phyloP scores from a whole-genome alignment of 1,140 invertebrate species.

The Drosophila lowei region DNA sequence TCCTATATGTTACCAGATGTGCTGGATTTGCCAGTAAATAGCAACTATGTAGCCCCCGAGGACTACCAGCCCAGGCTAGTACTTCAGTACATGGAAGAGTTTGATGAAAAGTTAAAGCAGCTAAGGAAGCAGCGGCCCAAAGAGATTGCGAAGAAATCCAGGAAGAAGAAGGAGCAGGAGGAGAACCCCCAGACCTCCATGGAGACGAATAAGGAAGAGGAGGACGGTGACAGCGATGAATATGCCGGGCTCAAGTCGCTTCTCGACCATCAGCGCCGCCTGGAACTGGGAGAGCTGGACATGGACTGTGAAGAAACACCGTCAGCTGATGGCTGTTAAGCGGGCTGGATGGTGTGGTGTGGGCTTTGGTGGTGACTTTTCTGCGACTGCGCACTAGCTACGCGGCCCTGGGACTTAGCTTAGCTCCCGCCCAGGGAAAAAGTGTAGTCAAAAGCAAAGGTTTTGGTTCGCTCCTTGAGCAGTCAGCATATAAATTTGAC shows the following conservation, averaged over 20 bases:
- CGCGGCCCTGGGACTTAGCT: conserved; percentile 48
- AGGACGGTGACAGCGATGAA: conserved; percentile 48
- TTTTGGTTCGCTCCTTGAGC: conserved; percentile 10
- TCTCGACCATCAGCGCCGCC: conserved; percentile 57
- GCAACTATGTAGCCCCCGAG: conserved; percentile 82
- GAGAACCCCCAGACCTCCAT: conserved; percentile 1
- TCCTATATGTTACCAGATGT: conserved; percentile 93
- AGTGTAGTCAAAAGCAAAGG: conserved; percentile 29
- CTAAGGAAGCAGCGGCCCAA: conserved; percentile 16
- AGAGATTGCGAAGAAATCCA: background rate
- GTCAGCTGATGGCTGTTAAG: conserved; percentile 56
- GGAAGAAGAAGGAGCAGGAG: conserved; percentile 5
- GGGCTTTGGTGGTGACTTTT: conserved; percentile 48
- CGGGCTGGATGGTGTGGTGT: conserved; percentile 18
- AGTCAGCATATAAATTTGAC: conserved; percentile 9
- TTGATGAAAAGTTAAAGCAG: conserved; percentile 74
- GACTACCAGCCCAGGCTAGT: conserved; percentile 84
- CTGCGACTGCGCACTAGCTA: conserved; percentile 53
- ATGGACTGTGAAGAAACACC: conserved; percentile 56
- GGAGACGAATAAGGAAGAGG: conserved; percentile 22
- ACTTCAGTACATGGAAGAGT: conserved; percentile 84
- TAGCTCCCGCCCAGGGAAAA: conserved; percentile 44
- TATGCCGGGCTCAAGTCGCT: conserved; percentile 41
- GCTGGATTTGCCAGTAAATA: conserved; percentile 84
- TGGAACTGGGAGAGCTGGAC: conserved; percentile 69